Conservation (phyloP, 2,113 vertebrate genomes). For the Oostethus manadensis region DNA sequence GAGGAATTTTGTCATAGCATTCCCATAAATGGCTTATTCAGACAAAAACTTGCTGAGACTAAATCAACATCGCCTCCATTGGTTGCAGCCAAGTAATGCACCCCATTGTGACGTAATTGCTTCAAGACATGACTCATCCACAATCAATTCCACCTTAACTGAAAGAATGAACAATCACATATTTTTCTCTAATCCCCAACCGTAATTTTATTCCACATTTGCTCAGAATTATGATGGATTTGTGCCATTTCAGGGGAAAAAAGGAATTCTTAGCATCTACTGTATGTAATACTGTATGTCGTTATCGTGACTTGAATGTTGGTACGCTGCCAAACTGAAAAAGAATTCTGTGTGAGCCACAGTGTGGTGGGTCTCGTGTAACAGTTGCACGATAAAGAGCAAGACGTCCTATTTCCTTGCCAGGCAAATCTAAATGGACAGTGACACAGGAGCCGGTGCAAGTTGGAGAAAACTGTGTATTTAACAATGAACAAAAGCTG, state of each 20-base stretch:
- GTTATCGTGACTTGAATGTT: constrained; percentile 4
- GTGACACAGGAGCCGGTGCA: constrained; percentile 14
- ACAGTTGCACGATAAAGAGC: constrained; percentile 30
- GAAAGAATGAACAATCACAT: no score
- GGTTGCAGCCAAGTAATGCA: no score
- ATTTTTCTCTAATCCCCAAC: no score
- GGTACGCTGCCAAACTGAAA: constrained; percentile 13
- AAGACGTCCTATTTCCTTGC: constrained; percentile 34
- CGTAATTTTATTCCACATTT: no score
- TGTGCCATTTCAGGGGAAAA: not conserved
- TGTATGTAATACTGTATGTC: not conserved
- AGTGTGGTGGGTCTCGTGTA: constrained; percentile 29
- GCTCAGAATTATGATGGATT: not conserved
- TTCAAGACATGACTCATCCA: no score
- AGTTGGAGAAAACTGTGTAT: constrained; percentile 12
- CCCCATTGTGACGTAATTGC: no score
- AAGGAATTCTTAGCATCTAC: not conserved
- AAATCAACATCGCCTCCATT: no score
- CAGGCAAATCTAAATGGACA: constrained; percentile 13
- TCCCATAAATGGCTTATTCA: no score
- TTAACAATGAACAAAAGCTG: constrained; percentile 9
- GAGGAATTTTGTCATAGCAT: no score
- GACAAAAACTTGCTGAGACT: no score
- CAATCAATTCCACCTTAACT: no score
- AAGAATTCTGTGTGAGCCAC: constrained; percentile 16